Percentiles rank a stretch among this genome's conserved stretches.
Conservation (phyloP, 2,888 invertebrate genomes). For the Zaprionus lineosus region DNA sequence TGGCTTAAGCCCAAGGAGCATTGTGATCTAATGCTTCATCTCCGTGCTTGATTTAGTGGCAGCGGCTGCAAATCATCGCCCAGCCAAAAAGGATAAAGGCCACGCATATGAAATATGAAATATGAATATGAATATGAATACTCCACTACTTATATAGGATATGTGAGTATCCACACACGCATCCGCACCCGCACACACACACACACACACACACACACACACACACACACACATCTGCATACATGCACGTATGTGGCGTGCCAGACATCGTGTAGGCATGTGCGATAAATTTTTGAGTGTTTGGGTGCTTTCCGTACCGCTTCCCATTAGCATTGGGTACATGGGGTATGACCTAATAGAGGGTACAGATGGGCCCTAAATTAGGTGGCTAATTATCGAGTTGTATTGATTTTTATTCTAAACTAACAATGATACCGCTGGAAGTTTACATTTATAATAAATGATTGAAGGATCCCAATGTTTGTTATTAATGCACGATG, state of each 20-base stretch:
- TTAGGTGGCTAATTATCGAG: too few relatives aligned
- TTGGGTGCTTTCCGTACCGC: too few relatives aligned
- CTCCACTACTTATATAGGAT: conserved; percentile 4
- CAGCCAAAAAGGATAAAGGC: conserved; percentile 51
- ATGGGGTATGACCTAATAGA: too few relatives aligned
- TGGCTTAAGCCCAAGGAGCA: conserved; percentile 43
- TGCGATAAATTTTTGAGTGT: conserved; percentile 79
- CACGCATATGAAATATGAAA: conserved; percentile 39
- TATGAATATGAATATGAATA: conserved; percentile 60
- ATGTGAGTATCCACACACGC: background rate
- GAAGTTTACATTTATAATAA: too few relatives aligned
- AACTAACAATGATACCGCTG: too few relatives aligned
- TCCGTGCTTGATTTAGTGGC: conserved; percentile 80
- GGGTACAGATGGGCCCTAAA: too few relatives aligned
- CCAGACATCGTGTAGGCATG: conserved; percentile 76
- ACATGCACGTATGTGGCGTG: conserved; percentile 23
- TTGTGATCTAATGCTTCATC: conserved; percentile 76
- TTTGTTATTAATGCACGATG: too few relatives aligned
- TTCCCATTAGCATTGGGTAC: too few relatives aligned
- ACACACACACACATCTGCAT: conserved; percentile 1
- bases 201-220: conserved; percentile 3
- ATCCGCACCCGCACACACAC: conserved; percentile 6
- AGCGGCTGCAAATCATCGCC: conserved; percentile 82
- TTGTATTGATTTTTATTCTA: too few relatives aligned
- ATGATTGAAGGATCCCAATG: too few relatives aligned